Conservation (phyloP, 2,888 invertebrate species). For the Germaria angustata region DNA sequence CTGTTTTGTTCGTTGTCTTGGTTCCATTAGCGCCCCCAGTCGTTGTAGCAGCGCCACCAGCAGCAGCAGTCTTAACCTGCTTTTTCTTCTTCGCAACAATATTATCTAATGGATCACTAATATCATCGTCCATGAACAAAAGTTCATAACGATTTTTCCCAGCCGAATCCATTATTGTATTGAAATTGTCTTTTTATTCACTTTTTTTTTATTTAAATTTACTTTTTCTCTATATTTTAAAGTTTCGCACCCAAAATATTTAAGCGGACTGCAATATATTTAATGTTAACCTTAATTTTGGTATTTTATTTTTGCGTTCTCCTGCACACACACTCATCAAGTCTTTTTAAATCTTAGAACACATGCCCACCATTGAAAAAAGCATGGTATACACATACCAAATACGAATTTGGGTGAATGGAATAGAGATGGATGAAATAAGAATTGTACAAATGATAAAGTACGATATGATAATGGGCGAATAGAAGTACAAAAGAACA, state of each 20-base stretch:
- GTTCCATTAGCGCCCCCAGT: conserved; percentile 67
- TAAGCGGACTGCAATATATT: conserved; percentile 66
- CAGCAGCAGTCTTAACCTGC: conserved; percentile 74
- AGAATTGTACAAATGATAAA: conserved; percentile 33
- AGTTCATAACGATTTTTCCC: conserved; percentile 80
- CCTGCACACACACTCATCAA: conserved; percentile 66
- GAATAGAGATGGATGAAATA: conserved; percentile 41
- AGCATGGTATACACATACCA: conserved; percentile 77
- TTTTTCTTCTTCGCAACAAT: conserved; percentile 77
- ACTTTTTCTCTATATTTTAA: conserved; percentile 53
- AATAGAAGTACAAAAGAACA: conserved; percentile 20
- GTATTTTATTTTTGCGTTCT: conserved; percentile 71
- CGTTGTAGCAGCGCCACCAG: conserved; percentile 63
- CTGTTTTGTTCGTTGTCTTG: conserved; percentile 64
- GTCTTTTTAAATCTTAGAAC: conserved; percentile 68
- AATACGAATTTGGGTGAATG: conserved; percentile 61
- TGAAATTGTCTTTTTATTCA: conserved; percentile 61
- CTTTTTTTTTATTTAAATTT: conserved; percentile 58
- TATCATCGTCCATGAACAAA: conserved; percentile 80
- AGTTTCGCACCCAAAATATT: conserved; percentile 67
- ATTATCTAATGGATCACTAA: conserved; percentile 80
- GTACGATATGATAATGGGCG: conserved; percentile 1
- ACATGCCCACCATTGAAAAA: conserved; percentile 71
- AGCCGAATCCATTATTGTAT: conserved; percentile 77
- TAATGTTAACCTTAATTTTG: conserved; percentile 75